phyloP scores from a whole-genome alignment of 1,140 invertebrate genomes.

The Cydia strobilella region DNA sequence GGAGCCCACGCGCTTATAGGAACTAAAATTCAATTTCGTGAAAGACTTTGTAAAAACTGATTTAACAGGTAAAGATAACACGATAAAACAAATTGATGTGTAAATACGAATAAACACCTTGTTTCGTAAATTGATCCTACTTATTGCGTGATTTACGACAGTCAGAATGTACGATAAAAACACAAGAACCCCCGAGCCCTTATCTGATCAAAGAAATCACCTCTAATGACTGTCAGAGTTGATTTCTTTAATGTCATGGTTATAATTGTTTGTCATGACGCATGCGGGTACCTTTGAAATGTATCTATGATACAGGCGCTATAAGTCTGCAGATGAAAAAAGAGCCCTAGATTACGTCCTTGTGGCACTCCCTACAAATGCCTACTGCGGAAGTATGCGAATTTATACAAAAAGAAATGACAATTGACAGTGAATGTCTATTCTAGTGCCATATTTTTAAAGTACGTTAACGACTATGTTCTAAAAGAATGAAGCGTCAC shows the following conservation, averaged over 20 bases:
- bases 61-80: too few species aligned
- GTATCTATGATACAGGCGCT: background rate
- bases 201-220: conserved; percentile 2
- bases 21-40: too few species aligned
- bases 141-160: background rate
- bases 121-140: background rate
- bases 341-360: background rate
- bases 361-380: background rate
- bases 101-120: background rate
- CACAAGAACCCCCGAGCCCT: background rate
- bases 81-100: too few species aligned
- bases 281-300: background rate
- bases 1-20: too few species aligned
- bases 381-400: background rate
- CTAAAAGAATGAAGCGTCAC: too few species aligned
- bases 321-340: background rate
- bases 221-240: too few species aligned
- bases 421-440: too few species aligned
- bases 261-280: background rate
- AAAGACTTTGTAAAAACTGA: too few species aligned
- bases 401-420: background rate
- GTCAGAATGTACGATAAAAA: background rate
- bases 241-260: background rate
- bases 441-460: too few species aligned
- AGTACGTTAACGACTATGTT: too few species aligned